Conservation (phyloP, 23 tunicate genomes). For the Trididemnum nubilum region DNA sequence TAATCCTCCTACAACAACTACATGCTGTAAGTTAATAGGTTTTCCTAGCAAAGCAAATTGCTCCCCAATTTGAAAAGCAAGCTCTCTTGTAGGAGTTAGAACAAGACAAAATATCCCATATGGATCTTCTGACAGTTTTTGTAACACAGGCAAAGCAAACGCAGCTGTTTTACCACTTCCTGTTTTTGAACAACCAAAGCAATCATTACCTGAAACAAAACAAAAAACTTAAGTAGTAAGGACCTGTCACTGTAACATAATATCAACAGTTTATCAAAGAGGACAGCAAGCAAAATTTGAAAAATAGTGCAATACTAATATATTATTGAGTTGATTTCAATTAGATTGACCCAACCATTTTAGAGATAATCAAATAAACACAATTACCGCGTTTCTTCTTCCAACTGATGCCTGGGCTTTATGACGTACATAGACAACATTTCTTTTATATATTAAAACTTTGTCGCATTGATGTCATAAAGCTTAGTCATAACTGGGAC, state of each 20-base stretch:
- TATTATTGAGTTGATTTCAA: too few relatives aligned
- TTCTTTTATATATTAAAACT: too few relatives aligned
- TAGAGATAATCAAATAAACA: too few relatives aligned
- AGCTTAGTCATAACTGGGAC: too few relatives aligned
- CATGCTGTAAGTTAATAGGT: constrained; percentile 70
- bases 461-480: too few relatives aligned
- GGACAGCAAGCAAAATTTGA: too few relatives aligned
- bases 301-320: too few relatives aligned
- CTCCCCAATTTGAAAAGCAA: constrained; percentile 94
- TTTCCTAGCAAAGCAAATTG: constrained; percentile 91
- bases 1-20: constrained; percentile 96
- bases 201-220: constrained; percentile 66
- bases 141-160: constrained; percentile 95
- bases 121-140: constrained; percentile 94
- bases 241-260: background rate
- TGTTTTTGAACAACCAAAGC: constrained; percentile 96
- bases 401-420: too few relatives aligned
- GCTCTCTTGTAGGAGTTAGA: constrained; percentile 94
- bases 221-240: background rate
- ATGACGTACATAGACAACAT: too few relatives aligned
- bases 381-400: too few relatives aligned
- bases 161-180: constrained; percentile 99
- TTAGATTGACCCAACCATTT: too few relatives aligned
- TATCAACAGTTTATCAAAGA: too few relatives aligned
- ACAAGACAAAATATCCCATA: constrained; percentile 93